Evolutionary conservation across 30 jellyfish, hydroid and myxozoan genomes (phyloP).

Genomic region (Hydractinia symbiolongicarpus): DNA sequence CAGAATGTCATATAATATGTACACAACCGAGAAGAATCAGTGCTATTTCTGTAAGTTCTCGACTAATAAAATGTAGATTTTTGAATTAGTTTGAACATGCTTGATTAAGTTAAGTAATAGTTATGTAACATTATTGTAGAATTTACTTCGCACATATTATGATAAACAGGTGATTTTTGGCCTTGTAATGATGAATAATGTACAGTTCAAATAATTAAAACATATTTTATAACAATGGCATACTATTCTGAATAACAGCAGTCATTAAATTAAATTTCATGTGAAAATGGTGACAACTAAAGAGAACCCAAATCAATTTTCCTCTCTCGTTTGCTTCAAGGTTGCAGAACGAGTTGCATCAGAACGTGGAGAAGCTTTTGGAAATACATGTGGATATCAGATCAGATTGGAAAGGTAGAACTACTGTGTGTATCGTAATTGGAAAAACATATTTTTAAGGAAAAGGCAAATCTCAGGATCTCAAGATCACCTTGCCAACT

Average conservation of each 20-base stretch:
- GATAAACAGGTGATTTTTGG: no score
- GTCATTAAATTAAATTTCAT: no score
- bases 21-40: conserved; percentile 93
- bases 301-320: no score
- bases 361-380: conserved; percentile 66
- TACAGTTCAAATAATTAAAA: no score
- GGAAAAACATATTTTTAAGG: neutral
- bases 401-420: conserved; percentile 69
- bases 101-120: no score
- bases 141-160: no score
- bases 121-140: no score
- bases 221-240: no score
- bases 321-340: conserved; percentile 14
- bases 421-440: neutral
- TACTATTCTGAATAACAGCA: no score
- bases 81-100: no score
- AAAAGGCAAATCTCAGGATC: neutral
- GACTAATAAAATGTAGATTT: neutral
- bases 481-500: neutral
- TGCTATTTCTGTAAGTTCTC: conserved; percentile 70
- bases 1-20: conserved; percentile 72
- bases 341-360: conserved; percentile 91
- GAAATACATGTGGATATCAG: conserved; percentile 76
- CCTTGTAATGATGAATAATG: no score
- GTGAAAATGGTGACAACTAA: no score